phyloP scores from a whole-genome alignment of 1,140 invertebrate species.

The Heliconius congener region DNA sequence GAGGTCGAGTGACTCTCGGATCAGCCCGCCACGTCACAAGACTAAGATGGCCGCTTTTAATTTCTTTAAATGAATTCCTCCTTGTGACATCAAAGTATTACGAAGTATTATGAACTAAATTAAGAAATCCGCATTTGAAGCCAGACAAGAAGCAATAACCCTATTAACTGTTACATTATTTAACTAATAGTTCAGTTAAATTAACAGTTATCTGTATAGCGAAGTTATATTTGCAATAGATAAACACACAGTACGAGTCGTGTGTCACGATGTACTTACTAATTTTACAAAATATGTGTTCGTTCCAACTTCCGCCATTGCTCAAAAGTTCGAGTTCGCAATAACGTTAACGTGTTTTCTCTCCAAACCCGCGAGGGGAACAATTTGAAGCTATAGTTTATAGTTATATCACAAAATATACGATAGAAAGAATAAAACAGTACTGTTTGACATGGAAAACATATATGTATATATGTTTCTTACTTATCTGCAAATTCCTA shows the following conservation, averaged over 20 bases:
- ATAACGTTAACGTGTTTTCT: slow-evolving; percentile 9
- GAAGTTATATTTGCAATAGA: slow-evolving; percentile 7
- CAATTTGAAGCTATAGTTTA: neutral
- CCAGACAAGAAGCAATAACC: neutral
- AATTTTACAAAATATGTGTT: slow-evolving; percentile 13
- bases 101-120: neutral
- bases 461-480: too few species aligned
- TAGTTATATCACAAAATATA: neutral
- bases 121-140: neutral
- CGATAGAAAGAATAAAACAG: too few species aligned
- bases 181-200: neutral
- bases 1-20: slow-evolving; percentile 64
- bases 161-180: neutral
- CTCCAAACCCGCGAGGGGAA: neutral
- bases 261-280: slow-evolving; percentile 13
- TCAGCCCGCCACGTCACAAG: slow-evolving; percentile 40
- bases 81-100: neutral
- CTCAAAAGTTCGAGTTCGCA: slow-evolving; percentile 2
- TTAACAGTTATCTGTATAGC: neutral
- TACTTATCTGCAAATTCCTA: neutral
- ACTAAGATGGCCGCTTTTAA: slow-evolving; percentile 33
- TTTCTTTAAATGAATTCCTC: slow-evolving; percentile 27
- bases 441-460: too few species aligned
- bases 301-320: slow-evolving; percentile 1
- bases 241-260: neutral